Conservation (phyloP, 2,113 vertebrate species). For the Atherinomorus stipes region DNA sequence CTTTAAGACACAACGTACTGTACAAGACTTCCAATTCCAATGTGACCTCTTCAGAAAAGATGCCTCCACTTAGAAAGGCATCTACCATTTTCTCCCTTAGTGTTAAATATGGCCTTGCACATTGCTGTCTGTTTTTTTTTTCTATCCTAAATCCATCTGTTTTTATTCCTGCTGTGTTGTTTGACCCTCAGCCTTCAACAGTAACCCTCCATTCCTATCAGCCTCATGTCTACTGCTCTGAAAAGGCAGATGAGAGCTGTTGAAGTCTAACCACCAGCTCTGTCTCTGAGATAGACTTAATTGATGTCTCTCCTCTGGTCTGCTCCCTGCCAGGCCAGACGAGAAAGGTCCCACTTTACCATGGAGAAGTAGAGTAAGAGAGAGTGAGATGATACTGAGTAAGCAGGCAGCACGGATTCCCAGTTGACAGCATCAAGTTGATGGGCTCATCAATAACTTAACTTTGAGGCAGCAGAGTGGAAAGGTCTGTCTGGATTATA, state of each 20-base stretch:
- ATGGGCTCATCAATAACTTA: constrained; percentile 59
- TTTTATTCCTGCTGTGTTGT: constrained; percentile 38
- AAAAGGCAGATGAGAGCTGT: constrained; percentile 51
- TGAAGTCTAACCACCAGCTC: constrained; percentile 30
- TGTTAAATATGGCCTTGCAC: constrained; percentile 38
- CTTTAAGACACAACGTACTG: constrained; percentile 37
- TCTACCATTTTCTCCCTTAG: constrained; percentile 5
- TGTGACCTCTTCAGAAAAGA: constrained; percentile 27
- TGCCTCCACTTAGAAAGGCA: constrained; percentile 26
- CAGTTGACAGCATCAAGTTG: constrained; percentile 39
- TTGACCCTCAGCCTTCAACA: constrained; percentile 34
- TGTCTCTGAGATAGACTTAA: constrained; percentile 8
- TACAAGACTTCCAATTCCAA: constrained; percentile 14
- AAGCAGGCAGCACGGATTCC: not conserved
- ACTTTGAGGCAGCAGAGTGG: constrained; percentile 29
- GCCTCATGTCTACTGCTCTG: constrained; percentile 27
- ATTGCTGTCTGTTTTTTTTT: constrained; percentile 6
- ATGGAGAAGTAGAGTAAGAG: constrained; percentile 13
- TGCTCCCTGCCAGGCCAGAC: not conserved
- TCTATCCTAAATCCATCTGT: constrained; percentile 25
- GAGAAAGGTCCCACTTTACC: constrained; percentile 41
- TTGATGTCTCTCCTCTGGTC: constrained; percentile 35
- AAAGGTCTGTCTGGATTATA: constrained; percentile 14
- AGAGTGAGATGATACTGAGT: constrained; percentile 1
- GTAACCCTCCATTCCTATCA: constrained; percentile 36